Percentiles rank a stretch among this genome's conserved stretches.
Evolutionary conservation across 2,797 vertebrate genomes (phyloP).

Genomic region (Macrochelys suwanniensis): DNA sequence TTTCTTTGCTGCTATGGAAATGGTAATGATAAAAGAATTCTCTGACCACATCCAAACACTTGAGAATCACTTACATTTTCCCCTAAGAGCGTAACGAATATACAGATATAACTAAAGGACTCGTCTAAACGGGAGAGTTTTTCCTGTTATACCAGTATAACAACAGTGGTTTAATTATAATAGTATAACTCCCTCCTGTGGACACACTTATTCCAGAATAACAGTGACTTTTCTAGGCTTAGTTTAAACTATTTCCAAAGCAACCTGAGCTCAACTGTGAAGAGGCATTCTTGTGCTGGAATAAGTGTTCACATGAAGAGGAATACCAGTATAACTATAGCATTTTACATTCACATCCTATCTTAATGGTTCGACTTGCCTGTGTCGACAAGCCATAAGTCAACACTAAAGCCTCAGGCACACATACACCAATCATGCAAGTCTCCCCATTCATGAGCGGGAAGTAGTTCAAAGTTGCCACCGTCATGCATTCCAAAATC

Average conservation of each 20-base stretch:
- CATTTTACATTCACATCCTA: neutral
- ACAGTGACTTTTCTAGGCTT: no score
- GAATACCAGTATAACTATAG: neutral
- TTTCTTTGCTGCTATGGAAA: neutral
- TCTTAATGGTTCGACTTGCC: neutral
- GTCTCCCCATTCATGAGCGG: neutral
- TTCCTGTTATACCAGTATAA: neutral
- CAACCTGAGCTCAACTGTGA: no score
- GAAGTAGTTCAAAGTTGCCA: no score
- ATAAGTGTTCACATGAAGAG: neutral
- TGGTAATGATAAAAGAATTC: neutral
- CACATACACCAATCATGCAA: no score
- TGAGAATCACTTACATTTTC: neutral
- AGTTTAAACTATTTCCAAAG: no score
- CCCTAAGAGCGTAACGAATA: rapidly evolving
- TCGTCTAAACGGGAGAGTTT: neutral
- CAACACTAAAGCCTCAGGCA: neutral
- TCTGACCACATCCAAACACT: neutral
- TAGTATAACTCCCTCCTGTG: no score
- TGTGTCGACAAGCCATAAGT: neutral
- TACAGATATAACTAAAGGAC: neutral
- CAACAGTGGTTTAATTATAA: no score
- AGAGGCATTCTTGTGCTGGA: neutral
- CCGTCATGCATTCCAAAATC: neutral
- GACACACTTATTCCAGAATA: no score